Conservation (phyloP, 37 sponge, comb jelly and placozoan species). For the Oscarella lobularis region DNA sequence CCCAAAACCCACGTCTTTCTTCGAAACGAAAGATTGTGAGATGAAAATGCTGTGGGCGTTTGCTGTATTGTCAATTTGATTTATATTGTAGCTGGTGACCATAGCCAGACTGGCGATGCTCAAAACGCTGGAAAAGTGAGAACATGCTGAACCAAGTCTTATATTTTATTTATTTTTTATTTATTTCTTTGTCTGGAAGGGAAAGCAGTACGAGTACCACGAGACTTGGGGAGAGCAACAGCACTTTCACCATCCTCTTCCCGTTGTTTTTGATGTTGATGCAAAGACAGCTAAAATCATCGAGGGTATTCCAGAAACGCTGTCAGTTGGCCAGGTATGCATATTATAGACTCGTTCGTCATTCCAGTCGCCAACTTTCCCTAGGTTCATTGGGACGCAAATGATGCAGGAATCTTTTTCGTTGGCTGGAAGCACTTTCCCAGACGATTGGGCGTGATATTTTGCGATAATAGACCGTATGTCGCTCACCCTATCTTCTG, state of each 20-base stretch:
- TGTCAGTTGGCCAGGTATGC: constrained; percentile 34
- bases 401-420: constrained; percentile 42
- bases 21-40: constrained; percentile 39
- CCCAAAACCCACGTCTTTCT: constrained; percentile 57
- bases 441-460: constrained; percentile 53
- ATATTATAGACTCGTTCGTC: not conserved
- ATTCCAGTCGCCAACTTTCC: constrained; percentile 4
- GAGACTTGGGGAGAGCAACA: not conserved
- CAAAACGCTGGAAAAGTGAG: not conserved
- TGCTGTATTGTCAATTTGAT: constrained; percentile 5
- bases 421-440: constrained; percentile 70
- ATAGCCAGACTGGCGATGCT: not conserved
- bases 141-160: not conserved
- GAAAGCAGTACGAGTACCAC: too few species aligned
- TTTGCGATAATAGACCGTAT: constrained; percentile 57
- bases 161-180: not conserved
- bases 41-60: too few species aligned
- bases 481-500: not conserved
- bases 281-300: constrained; percentile 29
- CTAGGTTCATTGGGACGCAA: constrained; percentile 16
- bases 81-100: not conserved
- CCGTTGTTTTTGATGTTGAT: constrained; percentile 47
- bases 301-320: too few species aligned
- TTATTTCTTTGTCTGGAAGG: not conserved
- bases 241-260: constrained; percentile 28